Evolutionary conservation across 2,113 vertebrate genomes (phyloP), one percentile per base, ranked within the genome.

Genomic region (Scomber scombrus): DNA sequence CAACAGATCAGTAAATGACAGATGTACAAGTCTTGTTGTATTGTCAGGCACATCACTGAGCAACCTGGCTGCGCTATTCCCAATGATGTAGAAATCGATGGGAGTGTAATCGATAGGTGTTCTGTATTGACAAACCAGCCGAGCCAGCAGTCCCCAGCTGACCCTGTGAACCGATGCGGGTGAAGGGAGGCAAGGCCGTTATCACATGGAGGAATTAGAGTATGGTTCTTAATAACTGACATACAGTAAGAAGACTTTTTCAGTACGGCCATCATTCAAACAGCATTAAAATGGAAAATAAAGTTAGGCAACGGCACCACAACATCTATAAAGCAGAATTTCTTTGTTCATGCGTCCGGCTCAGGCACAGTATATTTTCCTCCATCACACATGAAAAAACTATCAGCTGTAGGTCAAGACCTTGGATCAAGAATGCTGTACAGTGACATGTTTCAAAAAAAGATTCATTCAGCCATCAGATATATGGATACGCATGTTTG

Each of bases 1-100:
- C 40, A 47, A 71, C 62, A 75, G 75, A 81, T 87, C 74, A 72
- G 61, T 19, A 23, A 84, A 71, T 88, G 90, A 91, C 86, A 65
- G 80, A 86, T 89, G 74, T 70, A 66, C 45, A 26, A 19, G 51
- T 75, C 40, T 51, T 54, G 79, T 75, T 76, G 65, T 85, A 88
- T 86, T 78, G 87, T 91, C 87, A 86, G 86, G 64, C 84, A 14
- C 74, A 84, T 91, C 87, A 75, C 69, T 23, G 78, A 61, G 64
- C 85, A 81, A 88, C 84, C 82, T 73, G 73, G 34, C 79, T 15
- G 65, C 55, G 26, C 71, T 69, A 68, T 82, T 82, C 75, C 78
- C 88, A 78, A 74, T 89, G 83, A 91, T 84, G 81, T 57, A 56
- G 67, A 80, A 80, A 87, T 93, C 86, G 47, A 88, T 87, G 66